These are phyloP conservation scores for Drosophila saltans DNA, from an alignment of 1,140 invertebrate genomes.

Conservation along the genomic window DNA sequence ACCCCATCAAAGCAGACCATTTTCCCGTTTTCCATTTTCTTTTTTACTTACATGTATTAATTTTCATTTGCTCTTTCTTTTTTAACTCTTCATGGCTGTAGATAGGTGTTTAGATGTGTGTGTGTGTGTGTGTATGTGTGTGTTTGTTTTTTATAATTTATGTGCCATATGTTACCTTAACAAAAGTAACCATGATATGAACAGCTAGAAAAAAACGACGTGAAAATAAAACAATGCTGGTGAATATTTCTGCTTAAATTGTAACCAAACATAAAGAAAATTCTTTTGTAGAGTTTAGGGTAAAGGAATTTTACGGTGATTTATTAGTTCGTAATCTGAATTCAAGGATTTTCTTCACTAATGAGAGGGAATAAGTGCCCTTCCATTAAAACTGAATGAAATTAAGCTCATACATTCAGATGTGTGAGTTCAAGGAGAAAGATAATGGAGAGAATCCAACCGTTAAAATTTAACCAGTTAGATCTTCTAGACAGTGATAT, in stretches of 20 bases:
- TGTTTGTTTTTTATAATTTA: conserved; percentile 59
- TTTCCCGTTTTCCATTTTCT: conserved; percentile 19
- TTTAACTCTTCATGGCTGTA: conserved; percentile 8
- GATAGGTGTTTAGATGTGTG: not conserved
- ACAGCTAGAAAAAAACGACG: conserved; percentile 37
- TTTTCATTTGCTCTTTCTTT: conserved; percentile 52
- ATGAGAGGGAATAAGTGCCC: not conserved
- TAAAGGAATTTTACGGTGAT: conserved; percentile 74
- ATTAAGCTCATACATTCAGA: not conserved
- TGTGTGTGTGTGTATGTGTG: conserved; percentile 31
- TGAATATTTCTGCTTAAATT: conserved; percentile 32
- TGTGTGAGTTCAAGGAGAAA: not conserved
- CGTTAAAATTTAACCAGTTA: no score
- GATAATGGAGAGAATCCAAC: not conserved
- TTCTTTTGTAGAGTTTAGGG: conserved; percentile 47
- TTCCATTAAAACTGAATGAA: not conserved
- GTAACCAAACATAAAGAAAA: conserved; percentile 27
- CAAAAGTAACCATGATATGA: conserved; percentile 59
- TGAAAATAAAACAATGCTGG: conserved; percentile 58
- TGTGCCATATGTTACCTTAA: conserved; percentile 71
- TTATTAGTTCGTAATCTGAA: conserved; percentile 54
- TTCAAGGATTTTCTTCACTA: conserved; percentile 5
- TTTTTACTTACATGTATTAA: conserved; percentile 5
- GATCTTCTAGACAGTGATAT: no score
- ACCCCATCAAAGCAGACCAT: conserved; percentile 30